Conservation (phyloP, 2,113 vertebrate species). For the Alligator mississippiensis region DNA sequence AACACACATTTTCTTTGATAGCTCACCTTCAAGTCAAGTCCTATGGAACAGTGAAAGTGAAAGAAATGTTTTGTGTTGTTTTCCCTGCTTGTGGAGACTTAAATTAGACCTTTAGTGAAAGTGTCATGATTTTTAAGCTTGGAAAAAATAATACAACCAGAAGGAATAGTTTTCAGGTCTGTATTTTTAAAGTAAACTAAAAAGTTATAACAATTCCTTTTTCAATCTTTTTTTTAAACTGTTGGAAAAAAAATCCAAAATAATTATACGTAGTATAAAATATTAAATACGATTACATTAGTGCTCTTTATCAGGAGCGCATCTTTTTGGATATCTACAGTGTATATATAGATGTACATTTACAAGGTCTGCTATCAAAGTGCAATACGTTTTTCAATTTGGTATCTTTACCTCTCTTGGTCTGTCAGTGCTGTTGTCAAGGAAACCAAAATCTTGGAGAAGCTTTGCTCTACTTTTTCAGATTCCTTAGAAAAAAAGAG, state of each 20-base stretch:
- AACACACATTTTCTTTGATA: neutral
- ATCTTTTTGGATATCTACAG: neutral
- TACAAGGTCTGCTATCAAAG: slow-evolving; percentile 30
- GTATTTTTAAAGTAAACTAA: neutral
- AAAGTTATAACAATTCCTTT: neutral
- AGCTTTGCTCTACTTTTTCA: slow-evolving; percentile 62
- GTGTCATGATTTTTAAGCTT: neutral
- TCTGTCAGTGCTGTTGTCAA: slow-evolving; percentile 73
- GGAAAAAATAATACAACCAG: neutral
- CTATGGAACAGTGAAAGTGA: neutral
- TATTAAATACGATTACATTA: neutral
- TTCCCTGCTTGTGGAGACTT: neutral
- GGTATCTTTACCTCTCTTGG: slow-evolving; percentile 14
- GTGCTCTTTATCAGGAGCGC: slow-evolving; percentile 14
- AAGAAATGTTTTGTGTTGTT: neutral
- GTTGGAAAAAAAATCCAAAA: neutral
- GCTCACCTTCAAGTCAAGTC: neutral
- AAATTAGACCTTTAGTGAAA: neutral
- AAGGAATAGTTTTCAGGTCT: neutral
- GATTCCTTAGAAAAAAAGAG: slow-evolving; percentile 34
- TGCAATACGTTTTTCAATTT: slow-evolving; percentile 29
- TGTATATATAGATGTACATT: neutral
- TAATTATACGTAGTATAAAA: slow-evolving; percentile 19
- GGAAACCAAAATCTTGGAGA: slow-evolving; percentile 76
- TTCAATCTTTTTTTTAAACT: neutral